Conservation (phyloP, 2,888 invertebrate genomes). For the Ferrisia virgata region DNA sequence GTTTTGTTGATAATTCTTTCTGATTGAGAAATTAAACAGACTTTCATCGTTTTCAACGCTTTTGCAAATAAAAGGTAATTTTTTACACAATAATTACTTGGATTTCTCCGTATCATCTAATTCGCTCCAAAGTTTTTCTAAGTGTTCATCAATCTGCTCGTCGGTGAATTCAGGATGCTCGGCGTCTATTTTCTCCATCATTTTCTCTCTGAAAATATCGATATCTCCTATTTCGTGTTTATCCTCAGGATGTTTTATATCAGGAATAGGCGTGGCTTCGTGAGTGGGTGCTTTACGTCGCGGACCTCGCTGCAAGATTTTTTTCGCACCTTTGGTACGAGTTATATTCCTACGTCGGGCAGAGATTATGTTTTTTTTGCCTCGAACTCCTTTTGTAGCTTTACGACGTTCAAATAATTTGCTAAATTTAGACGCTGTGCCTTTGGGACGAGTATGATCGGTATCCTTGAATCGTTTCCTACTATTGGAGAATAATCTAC, state of each 20-base stretch:
- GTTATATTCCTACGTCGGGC: neutral
- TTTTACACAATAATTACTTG: slow-evolving; percentile 45
- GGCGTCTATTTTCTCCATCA: slow-evolving; percentile 50
- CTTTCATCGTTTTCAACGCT: too few relatives aligned
- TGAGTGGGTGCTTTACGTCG: neutral
- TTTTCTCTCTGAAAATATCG: slow-evolving; percentile 24
- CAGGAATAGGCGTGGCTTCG: neutral
- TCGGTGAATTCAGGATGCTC: slow-evolving; percentile 56
- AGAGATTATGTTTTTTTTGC: neutral
- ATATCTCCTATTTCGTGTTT: neutral
- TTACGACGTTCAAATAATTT: neutral
- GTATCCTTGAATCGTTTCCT: neutral
- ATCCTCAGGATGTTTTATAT: neutral
- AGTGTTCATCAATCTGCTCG: slow-evolving; percentile 48
- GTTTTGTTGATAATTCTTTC: too few relatives aligned
- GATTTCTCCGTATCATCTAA: slow-evolving; percentile 48
- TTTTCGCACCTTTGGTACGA: neutral
- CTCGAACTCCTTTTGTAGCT: neutral
- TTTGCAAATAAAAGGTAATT: neutral
- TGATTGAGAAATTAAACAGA: too few relatives aligned
- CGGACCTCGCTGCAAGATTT: neutral
- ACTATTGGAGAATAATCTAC: neutral
- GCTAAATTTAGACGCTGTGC: neutral
- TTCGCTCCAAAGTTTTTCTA: slow-evolving; percentile 49
- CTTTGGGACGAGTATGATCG: neutral